phyloP scores from a whole-genome alignment of 2,113 vertebrate genomes.

The Tympanuchus pallidicinctus region DNA sequence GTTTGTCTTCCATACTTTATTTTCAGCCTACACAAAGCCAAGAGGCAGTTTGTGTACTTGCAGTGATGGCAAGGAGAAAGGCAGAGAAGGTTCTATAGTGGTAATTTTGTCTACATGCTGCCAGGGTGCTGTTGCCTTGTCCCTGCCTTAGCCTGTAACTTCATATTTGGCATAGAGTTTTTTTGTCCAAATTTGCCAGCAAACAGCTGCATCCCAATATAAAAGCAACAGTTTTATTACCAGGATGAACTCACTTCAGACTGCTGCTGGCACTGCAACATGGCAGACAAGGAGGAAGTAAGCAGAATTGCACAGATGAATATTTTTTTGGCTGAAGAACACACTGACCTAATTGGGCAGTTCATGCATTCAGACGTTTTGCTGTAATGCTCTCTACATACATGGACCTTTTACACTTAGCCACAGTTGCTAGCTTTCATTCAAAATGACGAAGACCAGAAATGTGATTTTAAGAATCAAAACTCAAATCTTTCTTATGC shows the following conservation, averaged over 20 bases:
- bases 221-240: neutral
- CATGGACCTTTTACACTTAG: neutral
- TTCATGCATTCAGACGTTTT: neutral
- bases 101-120: neutral
- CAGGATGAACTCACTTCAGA: neutral
- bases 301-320: neutral
- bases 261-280: neutral
- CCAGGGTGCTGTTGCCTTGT: neutral
- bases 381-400: neutral
- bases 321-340: neutral
- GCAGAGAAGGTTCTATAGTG: neutral
- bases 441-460: neutral
- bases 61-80: neutral
- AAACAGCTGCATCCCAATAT: rapidly evolving
- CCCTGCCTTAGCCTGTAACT: neutral
- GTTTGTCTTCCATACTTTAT: neutral
- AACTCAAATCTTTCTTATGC: neutral
- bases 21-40: neutral
- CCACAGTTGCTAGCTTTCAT: neutral
- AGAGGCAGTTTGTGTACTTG: neutral
- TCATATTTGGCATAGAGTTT: neutral
- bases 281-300: neutral
- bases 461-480: neutral
- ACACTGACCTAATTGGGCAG: neutral
- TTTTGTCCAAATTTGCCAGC: neutral